These are phyloP conservation scores for Phrynosoma blainvillii DNA, from an alignment of 2,113 vertebrate genomes.

Conservation along the genomic window DNA sequence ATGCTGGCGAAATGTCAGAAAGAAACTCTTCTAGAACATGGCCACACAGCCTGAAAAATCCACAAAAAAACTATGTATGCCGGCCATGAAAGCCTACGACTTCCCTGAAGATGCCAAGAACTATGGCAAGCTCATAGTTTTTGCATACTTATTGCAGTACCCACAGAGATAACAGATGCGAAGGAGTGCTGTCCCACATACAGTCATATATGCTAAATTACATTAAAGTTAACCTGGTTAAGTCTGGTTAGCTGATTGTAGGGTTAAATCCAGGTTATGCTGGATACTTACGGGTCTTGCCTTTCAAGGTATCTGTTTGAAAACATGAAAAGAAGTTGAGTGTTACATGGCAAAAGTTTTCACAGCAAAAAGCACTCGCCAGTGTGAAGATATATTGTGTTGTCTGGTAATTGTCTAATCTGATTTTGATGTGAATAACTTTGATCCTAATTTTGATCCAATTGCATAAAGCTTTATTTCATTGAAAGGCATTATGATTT, in stretches of 20 bases:
- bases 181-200: neutral
- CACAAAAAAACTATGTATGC: too few relatives aligned
- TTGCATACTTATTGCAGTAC: neutral
- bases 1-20: too few relatives aligned
- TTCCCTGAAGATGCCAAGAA: too few relatives aligned
- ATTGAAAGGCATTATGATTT: constrained; percentile 58
- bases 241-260: neutral
- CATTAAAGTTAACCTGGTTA: neutral
- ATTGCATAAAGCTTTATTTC: constrained; percentile 50
- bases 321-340: neutral
- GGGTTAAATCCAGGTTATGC: fast-evolving
- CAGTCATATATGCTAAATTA: too few relatives aligned
- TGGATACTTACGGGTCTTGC: constrained; percentile 32
- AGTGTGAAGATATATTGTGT: constrained; percentile 19
- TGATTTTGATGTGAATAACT: constrained; percentile 67
- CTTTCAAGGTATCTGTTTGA: constrained; percentile 41
- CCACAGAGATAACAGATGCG: neutral
- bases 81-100: too few relatives aligned
- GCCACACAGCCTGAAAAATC: too few relatives aligned
- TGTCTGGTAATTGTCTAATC: constrained; percentile 71
- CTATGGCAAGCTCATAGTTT: neutral
- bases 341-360: neutral
- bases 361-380: neutral
- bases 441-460: constrained; percentile 62
- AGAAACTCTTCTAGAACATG: too few relatives aligned